These are phyloP conservation scores for Euleptes europaea DNA, from an alignment of 2,113 vertebrate genomes.

Conservation along the genomic window DNA sequence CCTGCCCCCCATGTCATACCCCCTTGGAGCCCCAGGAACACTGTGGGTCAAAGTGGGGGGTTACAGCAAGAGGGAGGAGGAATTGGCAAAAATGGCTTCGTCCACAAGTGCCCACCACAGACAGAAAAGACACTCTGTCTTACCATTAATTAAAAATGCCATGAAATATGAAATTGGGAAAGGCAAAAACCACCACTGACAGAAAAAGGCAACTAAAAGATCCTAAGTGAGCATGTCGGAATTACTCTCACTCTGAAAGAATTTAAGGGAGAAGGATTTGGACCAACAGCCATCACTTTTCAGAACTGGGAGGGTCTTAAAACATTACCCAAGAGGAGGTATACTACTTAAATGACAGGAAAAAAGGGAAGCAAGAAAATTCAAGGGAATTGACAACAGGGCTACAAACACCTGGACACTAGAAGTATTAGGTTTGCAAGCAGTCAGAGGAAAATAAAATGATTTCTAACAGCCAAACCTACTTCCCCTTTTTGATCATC, in stretches of 20 bases:
- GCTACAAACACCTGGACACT: neutral
- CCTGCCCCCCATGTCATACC: too few species aligned
- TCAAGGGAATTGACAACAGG: neutral
- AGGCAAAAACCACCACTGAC: neutral
- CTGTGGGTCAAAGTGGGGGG: too few species aligned
- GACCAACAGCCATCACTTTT: neutral
- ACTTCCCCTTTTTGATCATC: neutral
- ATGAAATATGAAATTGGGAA: neutral
- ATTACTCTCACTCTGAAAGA: neutral
- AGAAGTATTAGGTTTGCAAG: neutral
- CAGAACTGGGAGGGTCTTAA: neutral
- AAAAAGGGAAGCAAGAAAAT: neutral
- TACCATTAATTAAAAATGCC: neutral
- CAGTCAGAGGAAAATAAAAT: neutral
- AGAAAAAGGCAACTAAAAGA: neutral
- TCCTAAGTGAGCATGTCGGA: neutral
- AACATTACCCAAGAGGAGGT: neutral
- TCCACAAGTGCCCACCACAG: too few species aligned
- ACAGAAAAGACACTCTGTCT: too few species aligned
- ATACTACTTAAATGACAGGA: neutral
- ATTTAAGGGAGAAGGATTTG: neutral
- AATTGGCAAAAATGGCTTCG: too few species aligned
- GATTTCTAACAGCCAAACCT: neutral
- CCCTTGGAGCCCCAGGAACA: too few species aligned
- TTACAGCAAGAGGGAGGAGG: too few species aligned